Conservation (phyloP, 2,113 vertebrate genomes). For the Anguilla japonica region DNA sequence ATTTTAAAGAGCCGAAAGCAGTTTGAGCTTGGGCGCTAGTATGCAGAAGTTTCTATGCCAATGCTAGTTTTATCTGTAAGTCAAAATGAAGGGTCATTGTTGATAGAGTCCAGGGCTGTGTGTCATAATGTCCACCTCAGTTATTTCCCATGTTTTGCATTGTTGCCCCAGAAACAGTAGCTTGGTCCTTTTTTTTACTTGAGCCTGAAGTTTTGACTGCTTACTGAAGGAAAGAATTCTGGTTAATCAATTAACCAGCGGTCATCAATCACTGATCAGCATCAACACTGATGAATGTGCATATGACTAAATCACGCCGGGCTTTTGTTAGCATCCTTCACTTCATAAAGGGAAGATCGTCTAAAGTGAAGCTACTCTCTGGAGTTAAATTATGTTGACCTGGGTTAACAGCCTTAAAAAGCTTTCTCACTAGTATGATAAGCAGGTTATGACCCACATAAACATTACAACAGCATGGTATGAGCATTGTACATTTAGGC, state of each 20-base stretch:
- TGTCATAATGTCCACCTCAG: neutral
- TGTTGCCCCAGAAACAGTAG: neutral
- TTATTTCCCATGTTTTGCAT: neutral
- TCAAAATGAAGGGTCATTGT: no score
- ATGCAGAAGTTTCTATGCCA: no score
- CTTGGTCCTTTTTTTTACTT: neutral
- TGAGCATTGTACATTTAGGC: neutral
- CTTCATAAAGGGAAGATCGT: neutral
- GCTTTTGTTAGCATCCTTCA: neutral
- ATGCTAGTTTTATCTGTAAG: no score
- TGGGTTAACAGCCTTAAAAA: slow-evolving; percentile 3
- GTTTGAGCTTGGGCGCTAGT: no score
- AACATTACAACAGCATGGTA: neutral
- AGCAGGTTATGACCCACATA: slow-evolving; percentile 5
- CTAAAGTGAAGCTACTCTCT: neutral
- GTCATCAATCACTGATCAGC: neutral
- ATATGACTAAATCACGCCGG: neutral
- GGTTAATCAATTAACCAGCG: neutral
- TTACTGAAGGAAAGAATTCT: neutral
- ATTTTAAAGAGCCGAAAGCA: no score
- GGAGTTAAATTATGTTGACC: slow-evolving; percentile 3
- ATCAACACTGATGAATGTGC: neutral
- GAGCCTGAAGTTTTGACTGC: neutral
- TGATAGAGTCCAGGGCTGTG: no score
- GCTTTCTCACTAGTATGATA: slow-evolving; percentile 1